Evolutionary conservation across 2,888 invertebrate genomes (phyloP), one percentile per base, ranked within the genome.

Genomic region (Pycnomerus fuliginosus): DNA sequence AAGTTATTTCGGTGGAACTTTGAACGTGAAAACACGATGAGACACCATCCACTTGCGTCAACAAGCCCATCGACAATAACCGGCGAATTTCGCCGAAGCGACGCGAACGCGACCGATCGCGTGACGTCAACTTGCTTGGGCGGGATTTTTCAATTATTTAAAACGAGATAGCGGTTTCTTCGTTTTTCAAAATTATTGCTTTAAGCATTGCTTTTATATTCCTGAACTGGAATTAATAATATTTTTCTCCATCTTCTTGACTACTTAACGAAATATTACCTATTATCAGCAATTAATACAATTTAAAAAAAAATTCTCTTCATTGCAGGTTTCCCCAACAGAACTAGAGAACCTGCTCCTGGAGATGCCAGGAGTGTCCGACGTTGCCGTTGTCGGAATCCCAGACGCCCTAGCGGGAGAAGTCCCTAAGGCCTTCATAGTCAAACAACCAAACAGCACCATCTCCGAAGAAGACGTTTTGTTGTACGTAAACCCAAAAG

Each of bases 291-390:
- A n/a, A n/a, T n/a, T n/a, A n/a, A n/a, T n/a, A n/a, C n/a, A n/a
- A n/a, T n/a, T n/a, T n/a, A n/a, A n/a, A n/a, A n/a, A n/a, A n/a
- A n/a, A n/a, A n/a, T n/a, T n/a, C n/a, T n/a, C n/a, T n/a, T n/a
- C n/a, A n/a, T 10, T 25, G 28, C 63, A 90, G 87, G 90, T 91
- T 16, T 86, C 91, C 0, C 91, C 91, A 13, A 88, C 90, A 1
- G 91, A 92, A 72, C 69, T 91, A 43, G 91, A 92, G 71, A 85
- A 82, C 53, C 66, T 90, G 3, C 77, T 91, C 25, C 76, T 87
- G 67, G 82, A 85, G 63, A 77, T 82, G 50, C 80, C 83, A 0
- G 82, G 80, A 44, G 82, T 91, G 7, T 78, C 79, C 0, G 90
- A 90, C 64, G 87, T 82, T 1, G 90, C 88, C 0, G 90, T 90